phyloP scores from a whole-genome alignment of 1,140 invertebrate genomes.

The Drosophila simulans region DNA sequence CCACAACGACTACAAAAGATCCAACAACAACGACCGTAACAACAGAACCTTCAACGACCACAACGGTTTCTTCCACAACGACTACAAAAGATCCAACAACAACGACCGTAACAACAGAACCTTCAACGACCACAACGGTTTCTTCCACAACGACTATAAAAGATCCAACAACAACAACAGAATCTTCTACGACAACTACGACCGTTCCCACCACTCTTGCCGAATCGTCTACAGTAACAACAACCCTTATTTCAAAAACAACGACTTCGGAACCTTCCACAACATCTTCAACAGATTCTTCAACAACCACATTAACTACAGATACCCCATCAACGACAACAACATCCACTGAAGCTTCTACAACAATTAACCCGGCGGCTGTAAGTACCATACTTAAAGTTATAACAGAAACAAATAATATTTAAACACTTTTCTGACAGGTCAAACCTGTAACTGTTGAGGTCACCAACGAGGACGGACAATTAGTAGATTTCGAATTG shows the following conservation, averaged over 20 bases:
- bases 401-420: neutral
- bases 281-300: neutral
- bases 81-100: neutral
- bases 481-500: neutral
- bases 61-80: neutral
- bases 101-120: neutral
- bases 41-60: neutral
- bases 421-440: neutral
- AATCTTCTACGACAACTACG: conserved; percentile 1
- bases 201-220: neutral
- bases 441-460: neutral
- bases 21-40: neutral
- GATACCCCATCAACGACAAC: neutral
- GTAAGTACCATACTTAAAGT: neutral
- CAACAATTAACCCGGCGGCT: neutral
- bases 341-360: neutral
- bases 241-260: neutral
- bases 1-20: neutral
- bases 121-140: neutral
- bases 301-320: neutral
- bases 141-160: neutral
- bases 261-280: neutral
- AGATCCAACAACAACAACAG: neutral
- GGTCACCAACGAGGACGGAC: conserved; percentile 4
- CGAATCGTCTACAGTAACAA: neutral